Base-by-base conservation (phyloP, 2,113 vertebrate species). In the Erythrocercus mccallii region DNA sequence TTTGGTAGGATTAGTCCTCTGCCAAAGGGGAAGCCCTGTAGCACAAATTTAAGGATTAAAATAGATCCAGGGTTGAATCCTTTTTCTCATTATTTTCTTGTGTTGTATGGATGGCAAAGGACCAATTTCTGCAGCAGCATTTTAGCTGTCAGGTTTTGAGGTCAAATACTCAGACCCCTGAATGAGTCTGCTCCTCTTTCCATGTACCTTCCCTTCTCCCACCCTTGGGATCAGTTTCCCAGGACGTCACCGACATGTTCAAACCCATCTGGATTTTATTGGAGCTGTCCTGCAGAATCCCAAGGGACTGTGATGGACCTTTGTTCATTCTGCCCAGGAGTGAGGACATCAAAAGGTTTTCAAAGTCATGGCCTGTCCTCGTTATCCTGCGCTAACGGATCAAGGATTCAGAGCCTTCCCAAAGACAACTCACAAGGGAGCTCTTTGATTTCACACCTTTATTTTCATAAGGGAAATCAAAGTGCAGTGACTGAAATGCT, bases 401-500 rank as follows among this genome's bases (percentile, higher is more conserved):
- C 61, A 42, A 48, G 37, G 20, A 80, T 93, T 40, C 33, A 56
- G 56, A 92, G 38, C 44, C 50, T 61, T 77, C 68, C 44, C 68
- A 61, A 84, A 70, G 69, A 38, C 68, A 70, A 4, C 40, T 74
- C 64, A 37, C 69, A 71, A 27, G 64, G 7, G 28, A 95, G 81
- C 40, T 56, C 90, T 93, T 94, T 66, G 70, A 86, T 87, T 81
- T 42, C 81, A 31, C 60, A 40, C 35, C 27, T 83, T 62, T 51
- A 7, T 70, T 71, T 78, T 45, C 42, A 5, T 25, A 16, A 79
- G 56, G 35, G 37, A 62, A 87, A 91, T 92, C 86, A 76, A 77
- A 86, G 53, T 23, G 62, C 77, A 33, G 73, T 70, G 80, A 23
- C 17, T 70, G 64, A 50, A 85, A 50, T 71, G 17, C 38, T 45